Base-by-base conservation (phyloP, 2,888 invertebrate genomes). In the Quadroppia sp. region DNA sequence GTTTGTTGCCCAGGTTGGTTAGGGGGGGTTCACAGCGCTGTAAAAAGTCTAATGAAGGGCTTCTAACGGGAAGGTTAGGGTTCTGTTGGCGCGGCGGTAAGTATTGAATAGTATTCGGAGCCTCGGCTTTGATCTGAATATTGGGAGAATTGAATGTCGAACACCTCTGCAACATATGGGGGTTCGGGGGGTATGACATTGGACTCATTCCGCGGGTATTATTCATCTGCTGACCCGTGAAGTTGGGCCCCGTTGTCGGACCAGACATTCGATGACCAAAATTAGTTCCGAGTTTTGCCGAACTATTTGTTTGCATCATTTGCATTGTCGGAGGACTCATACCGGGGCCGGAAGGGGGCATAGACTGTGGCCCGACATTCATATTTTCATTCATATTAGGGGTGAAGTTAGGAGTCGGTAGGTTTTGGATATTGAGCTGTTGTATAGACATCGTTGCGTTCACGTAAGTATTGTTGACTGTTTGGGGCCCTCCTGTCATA, bases 101-200 rank as follows among this genome's bases (percentile, higher is more conserved):
- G 86, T 97, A 97, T 85, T 97, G 96, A 82, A 97, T 97, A 48
- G 97, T 97, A 83, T 97, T 97, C 0, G 97, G 96, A 15, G 96
- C 94, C 83, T 92, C 94, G 13, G 96, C 91, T 84, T 96, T 96
- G 32, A 97, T 94, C 84, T 93, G 92, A 72, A 85, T 82, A 83
- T 92, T 95, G 64, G 90, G 88, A 78, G 89, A 89, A 79, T 89
- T 89, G 80, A 88, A 88, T 6, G 3, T 7, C 45, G 77, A 75
- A 11, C 40, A 79, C 78, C 73, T 76, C 76, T 76, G 78, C 77
- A 73, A 77, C 78, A 50, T 70, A 71, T 70, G 76, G 67, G 61
- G 76, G 74, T 75, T 77, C 72, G 20, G 74, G 71, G 20, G 75
- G 71, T 3, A 42, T 11, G 17, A 20, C 70, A 74, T 74, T 70